Evolutionary conservation across 1,140 invertebrate genomes (phyloP).

Genomic region (Paraescarpia echinospica): DNA sequence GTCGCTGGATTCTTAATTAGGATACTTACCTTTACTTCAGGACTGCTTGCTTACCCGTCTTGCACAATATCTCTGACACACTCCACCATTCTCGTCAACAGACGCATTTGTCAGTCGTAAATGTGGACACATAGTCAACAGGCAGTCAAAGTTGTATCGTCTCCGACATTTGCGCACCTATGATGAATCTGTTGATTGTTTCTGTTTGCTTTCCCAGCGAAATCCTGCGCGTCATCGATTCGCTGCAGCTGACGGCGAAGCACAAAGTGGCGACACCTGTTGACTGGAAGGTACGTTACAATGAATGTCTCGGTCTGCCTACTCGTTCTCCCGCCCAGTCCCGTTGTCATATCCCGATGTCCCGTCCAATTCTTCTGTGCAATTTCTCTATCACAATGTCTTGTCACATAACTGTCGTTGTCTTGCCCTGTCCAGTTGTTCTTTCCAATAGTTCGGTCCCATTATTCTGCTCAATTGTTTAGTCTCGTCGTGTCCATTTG

Average conservation of each 20-base stretch:
- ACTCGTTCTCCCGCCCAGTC: conserved; percentile 74
- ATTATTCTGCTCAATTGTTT: background rate
- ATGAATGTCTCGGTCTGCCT: conserved; percentile 72
- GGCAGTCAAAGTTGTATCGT: background rate
- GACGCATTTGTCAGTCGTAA: background rate
- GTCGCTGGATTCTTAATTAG: too few species aligned
- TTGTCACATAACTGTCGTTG: too few species aligned
- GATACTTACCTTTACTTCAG: background rate
- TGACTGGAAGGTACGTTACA: conserved; percentile 77
- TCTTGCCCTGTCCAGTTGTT: too few species aligned
- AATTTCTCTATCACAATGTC: too few species aligned
- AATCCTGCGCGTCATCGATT: conserved; percentile 84
- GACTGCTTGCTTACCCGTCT: background rate
- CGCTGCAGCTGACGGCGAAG: conserved; percentile 79
- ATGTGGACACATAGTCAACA: background rate
- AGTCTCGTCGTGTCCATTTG: background rate
- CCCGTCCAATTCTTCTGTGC: background rate
- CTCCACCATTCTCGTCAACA: background rate
- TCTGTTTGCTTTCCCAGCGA: conserved; percentile 67
- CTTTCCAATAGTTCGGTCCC: background rate
- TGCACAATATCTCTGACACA: background rate
- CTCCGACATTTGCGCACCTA: background rate
- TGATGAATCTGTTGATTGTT: conserved; percentile 13
- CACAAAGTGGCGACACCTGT: conserved; percentile 85
- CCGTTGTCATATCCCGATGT: background rate